A percentile compares a stretch with the other conserved stretches of the same genome.
These are phyloP conservation scores for Aplodontia rufa DNA, from an alignment of 2,113 vertebrate species.

Conservation along the genomic window DNA sequence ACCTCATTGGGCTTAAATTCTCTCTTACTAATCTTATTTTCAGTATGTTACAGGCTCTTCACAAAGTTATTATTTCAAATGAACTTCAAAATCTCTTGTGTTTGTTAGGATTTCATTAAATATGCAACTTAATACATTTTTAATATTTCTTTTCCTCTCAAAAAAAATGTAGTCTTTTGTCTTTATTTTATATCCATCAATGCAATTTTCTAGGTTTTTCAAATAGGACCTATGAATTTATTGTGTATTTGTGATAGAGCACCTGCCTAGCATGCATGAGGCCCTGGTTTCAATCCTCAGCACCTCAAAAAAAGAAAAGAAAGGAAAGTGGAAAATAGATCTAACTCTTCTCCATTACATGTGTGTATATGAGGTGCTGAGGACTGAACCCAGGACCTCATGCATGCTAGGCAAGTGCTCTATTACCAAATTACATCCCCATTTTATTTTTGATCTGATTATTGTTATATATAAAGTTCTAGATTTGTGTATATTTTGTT, in stretches of 20 bases:
- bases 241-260: not conserved
- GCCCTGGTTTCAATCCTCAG: too few relatives aligned
- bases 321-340: too few relatives aligned
- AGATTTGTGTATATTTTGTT: not conserved
- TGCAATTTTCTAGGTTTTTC: slow-evolving; percentile 4
- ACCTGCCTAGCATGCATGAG: too few relatives aligned
- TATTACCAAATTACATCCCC: not conserved
- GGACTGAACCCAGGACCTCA: not conserved
- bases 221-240: not conserved
- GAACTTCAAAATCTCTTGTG: slow-evolving; percentile 26
- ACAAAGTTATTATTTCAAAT: slow-evolving; percentile 39
- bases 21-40: slow-evolving; percentile 26
- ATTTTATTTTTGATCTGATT: slow-evolving; percentile 34
- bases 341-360: too few relatives aligned
- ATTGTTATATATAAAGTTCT: slow-evolving; percentile 4
- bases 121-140: slow-evolving; percentile 34
- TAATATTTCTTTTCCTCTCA: not conserved
- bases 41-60: not conserved
- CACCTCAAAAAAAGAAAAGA: too few relatives aligned
- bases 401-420: not conserved
- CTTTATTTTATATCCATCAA: not conserved
- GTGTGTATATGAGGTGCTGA: not conserved
- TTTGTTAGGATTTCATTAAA: not conserved
- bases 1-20: not conserved
- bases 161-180: not conserved